These are phyloP conservation scores for Bombus superbus DNA, from an alignment of 1,140 invertebrate genomes.

Conservation along the genomic window DNA sequence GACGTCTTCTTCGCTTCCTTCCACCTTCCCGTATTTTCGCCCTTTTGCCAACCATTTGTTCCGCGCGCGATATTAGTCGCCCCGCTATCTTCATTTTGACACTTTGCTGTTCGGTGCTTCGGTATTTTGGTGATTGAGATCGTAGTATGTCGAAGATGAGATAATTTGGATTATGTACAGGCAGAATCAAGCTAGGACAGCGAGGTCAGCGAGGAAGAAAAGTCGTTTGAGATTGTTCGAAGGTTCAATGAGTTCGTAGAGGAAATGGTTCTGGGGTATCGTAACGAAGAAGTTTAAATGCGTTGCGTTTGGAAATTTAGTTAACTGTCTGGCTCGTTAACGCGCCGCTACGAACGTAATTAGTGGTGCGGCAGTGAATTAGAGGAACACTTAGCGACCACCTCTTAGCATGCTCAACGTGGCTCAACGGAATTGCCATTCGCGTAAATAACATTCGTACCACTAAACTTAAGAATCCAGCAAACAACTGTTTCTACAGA, in stretches of 20 bases:
- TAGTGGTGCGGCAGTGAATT: conserved; percentile 7
- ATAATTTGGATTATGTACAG: background rate
- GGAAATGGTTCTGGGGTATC: background rate
- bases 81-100: background rate
- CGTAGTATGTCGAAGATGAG: too few species aligned
- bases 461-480: background rate
- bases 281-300: background rate
- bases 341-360: background rate
- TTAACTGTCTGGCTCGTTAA: conserved; percentile 25
- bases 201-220: background rate
- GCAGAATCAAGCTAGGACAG: background rate
- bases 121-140: too few species aligned
- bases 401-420: background rate
- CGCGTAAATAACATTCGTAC: background rate
- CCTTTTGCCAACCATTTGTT: conserved; percentile 1
- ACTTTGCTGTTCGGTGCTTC: background rate
- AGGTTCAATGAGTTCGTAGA: background rate
- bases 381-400: conserved; percentile 28
- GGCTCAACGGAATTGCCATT: background rate
- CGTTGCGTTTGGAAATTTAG: background rate
- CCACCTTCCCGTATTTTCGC: background rate
- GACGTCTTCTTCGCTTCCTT: conserved; percentile 43
- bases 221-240: background rate
- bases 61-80: background rate
- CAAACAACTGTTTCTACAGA: background rate